Evolutionary conservation across 1,140 invertebrate species (phyloP).

Genomic region (Mycetomoellerius zeteki): DNA sequence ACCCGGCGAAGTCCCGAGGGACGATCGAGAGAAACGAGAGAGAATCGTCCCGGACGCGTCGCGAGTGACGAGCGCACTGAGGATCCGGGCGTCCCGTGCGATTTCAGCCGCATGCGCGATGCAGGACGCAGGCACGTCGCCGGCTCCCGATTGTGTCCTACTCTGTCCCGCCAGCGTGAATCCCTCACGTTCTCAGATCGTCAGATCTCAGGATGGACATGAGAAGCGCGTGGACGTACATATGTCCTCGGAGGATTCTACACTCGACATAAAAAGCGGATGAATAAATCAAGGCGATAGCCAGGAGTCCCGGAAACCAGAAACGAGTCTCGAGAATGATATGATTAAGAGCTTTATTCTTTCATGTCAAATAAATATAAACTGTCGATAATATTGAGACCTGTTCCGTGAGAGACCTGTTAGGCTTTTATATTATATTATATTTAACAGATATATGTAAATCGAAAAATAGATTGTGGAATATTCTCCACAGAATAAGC

Average conservation of each 20-base stretch:
- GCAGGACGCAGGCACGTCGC: slow-evolving; percentile 53
- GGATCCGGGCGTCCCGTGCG: slow-evolving; percentile 80
- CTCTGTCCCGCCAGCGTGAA: slow-evolving; percentile 12
- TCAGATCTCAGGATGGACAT: slow-evolving; percentile 7
- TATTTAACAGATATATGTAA: neutral
- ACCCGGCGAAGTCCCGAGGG: slow-evolving; percentile 71
- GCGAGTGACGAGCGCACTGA: slow-evolving; percentile 83
- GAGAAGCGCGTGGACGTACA: neutral
- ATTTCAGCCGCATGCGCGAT: slow-evolving; percentile 82
- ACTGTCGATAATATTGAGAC: slow-evolving; percentile 34
- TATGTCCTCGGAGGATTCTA: neutral
- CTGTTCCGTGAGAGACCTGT: neutral
- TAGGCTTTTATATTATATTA: slow-evolving; percentile 1
- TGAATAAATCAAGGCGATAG: slow-evolving; percentile 5
- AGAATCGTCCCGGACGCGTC: slow-evolving; percentile 71
- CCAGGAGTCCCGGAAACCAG: neutral
- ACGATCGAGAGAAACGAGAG: slow-evolving; percentile 70
- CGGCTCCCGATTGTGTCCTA: slow-evolving; percentile 12
- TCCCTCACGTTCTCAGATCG: slow-evolving; percentile 34
- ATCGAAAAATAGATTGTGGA: neutral
- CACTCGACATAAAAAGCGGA: neutral
- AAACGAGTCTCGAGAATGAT: neutral
- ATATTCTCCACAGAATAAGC: neutral
- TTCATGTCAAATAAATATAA: neutral
- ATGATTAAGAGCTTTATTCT: neutral